These are phyloP conservation scores for Drosophila eohydei DNA, from an alignment of 2,888 invertebrate genomes.

Conservation along the genomic window DNA sequence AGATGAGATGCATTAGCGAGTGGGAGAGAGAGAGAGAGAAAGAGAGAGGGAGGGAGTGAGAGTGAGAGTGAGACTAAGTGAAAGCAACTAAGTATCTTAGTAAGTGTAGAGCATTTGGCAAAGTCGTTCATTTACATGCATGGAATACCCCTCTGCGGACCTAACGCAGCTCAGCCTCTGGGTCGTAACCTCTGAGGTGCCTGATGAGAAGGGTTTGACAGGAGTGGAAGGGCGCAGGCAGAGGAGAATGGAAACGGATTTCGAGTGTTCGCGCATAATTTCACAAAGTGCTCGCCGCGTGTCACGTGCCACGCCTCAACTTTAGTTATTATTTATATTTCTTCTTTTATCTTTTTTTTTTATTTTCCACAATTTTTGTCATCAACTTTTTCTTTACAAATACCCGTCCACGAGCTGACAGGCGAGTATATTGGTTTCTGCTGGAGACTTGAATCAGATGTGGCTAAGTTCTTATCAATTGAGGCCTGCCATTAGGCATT, in stretches of 20 bases:
- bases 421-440: not conserved
- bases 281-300: slow-evolving; percentile 36
- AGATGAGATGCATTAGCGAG: slow-evolving; percentile 45
- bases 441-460: too few species aligned
- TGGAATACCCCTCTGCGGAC: slow-evolving; percentile 31
- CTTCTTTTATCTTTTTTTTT: slow-evolving; percentile 15
- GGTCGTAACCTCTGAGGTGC: slow-evolving; percentile 18
- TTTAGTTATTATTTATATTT: slow-evolving; percentile 38
- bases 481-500: too few species aligned
- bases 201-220: slow-evolving; percentile 60
- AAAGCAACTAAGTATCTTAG: slow-evolving; percentile 2
- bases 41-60: not conserved
- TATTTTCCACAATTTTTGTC: slow-evolving; percentile 21
- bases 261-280: slow-evolving; percentile 49
- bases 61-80: not conserved
- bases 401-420: not conserved
- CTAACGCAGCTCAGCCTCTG: slow-evolving; percentile 4
- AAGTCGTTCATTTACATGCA: slow-evolving; percentile 66
- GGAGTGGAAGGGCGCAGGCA: not conserved
- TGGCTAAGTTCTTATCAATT: too few species aligned
- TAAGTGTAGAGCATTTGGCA: slow-evolving; percentile 6
- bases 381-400: not conserved
- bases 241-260: slow-evolving; percentile 7
- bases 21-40: not conserved
- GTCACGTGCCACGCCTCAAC: slow-evolving; percentile 24